Evolutionary conservation across 2,888 invertebrate genomes (phyloP), one percentile per base, ranked within the genome.

Genomic region (Cheilosia vernalis): DNA sequence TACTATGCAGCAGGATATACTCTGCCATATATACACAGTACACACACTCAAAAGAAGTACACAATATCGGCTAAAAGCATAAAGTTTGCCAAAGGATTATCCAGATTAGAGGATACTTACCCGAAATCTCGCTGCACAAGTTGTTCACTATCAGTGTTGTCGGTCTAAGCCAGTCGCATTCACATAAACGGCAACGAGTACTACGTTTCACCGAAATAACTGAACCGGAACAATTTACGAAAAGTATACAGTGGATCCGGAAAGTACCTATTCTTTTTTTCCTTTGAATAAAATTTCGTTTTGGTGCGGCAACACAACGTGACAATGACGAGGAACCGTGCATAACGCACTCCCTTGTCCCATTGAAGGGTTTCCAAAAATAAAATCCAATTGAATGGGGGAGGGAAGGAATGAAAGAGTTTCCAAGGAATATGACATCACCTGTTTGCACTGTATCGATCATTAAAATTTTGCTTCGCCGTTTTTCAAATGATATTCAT

Each of bases 21-120:
- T 89, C 88, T 88, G 88, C 88, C 89, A 88, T 88, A 90, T 89
- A 89, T 89, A 91, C 90, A 89, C 90, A 90, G 90, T 74, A 67
- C 56, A 49, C 1, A 72, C 24, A 78, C 58, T 19, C 33, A 49
- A 21, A 17, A n/a, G 15, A 60, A 55, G 49, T 40, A 77, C 55
- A 66, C 37, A 37, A 55, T 64, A 64, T 49, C 47, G 19, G 15
- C 19, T 40, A 60, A 70, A 73, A 51, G 53, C 67, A 79, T 51
- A 69, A 80, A 85, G 85, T 76, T 85, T 74, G 80, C 61, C 60
- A 79, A 76, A 76, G 85, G 84, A 85, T 85, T 72, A 76, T 76
- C 76, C 81, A 72, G 81, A 80, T 77, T 81, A 81, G 81, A 80
- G 69, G 61, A 81, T 85, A 77, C 76, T 79, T 84, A 74, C 53